These are phyloP conservation scores for Phyllopteryx taeniolatus DNA, from an alignment of 2,113 vertebrate species.

Conservation along the genomic window DNA sequence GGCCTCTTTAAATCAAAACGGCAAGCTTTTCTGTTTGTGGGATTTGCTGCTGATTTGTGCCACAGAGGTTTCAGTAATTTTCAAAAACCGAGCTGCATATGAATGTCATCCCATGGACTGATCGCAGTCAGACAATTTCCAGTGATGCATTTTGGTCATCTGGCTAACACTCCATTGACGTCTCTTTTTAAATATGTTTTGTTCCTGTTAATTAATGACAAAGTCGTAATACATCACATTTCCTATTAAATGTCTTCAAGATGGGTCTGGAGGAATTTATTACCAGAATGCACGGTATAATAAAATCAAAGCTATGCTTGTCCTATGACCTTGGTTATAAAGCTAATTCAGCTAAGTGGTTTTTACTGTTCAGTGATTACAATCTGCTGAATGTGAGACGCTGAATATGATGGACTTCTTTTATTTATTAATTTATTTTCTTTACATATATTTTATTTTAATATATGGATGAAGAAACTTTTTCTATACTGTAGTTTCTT, in stretches of 20 bases:
- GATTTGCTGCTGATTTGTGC: background rate
- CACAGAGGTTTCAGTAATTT: background rate
- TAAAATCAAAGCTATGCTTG: background rate
- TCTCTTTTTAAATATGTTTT: background rate
- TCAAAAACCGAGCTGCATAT: background rate
- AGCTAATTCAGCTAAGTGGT: background rate
- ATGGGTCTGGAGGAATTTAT: background rate
- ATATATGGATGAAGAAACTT: background rate
- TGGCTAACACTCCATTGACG: background rate
- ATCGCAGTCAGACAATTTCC: background rate
- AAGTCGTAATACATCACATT: constrained; percentile 2
- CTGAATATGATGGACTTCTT: background rate
- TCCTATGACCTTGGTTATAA: constrained; percentile 13
- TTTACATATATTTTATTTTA: background rate
- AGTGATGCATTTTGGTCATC: background rate
- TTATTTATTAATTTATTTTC: background rate
- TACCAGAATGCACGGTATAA: background rate
- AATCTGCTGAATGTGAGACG: too few species aligned
- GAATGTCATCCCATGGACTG: constrained; percentile 1
- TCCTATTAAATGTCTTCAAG: constrained; percentile 5
- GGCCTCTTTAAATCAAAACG: too few species aligned
- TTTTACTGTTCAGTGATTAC: background rate
- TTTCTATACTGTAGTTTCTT: background rate
- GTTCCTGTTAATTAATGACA: background rate
- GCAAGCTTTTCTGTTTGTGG: background rate